Evolutionary conservation across 1,140 invertebrate genomes (phyloP), one percentile per base, ranked within the genome.

Genomic region (Drosophila setifemur): DNA sequence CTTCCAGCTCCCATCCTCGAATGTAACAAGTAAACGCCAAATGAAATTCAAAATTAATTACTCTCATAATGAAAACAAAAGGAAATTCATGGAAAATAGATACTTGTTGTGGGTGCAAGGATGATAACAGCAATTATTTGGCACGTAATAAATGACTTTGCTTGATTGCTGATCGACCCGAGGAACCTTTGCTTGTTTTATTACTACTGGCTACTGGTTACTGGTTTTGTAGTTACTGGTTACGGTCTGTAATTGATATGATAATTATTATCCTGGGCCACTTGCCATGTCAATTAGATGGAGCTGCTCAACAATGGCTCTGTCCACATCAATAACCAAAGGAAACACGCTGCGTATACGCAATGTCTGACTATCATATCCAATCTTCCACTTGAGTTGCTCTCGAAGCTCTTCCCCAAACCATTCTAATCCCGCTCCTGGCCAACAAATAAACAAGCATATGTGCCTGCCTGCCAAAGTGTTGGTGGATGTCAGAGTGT

Each of bases 191-290:
- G 29, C 9, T 11, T 23, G 23, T 7, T 45, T 12, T 26, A 23
- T 7, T 9, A 23, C 23, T 18, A 25, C 12, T 37, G 14, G 40
- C 6, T 18, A 48, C 18, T 29, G 9, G n/a, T 19, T 19, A 28
- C 14, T 11, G 12, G 14, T 4, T 14, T 18, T 57, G 19, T 55
- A 25, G 53, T 42, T 25, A 58, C 18, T 60, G 19, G 25, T 29
- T 40, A 44, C 43, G 6, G 25, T 23, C 25, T 54, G 71, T 79
- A 79, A 83, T 73, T 85, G 74, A 83, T 83, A 79, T 75, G 52
- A 74, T 79, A 85, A 83, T 86, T 83, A 85, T 73, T 72, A 73
- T 74, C 70, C 75, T 35, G 49, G 58, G 61, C 29, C 57, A 48
- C 35, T 37, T 42, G 58, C 16, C 54, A 45, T 57, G 74, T 43